These are phyloP conservation scores for Poeciliopsis infans DNA, from an alignment of 2,797 vertebrate species.

Conservation along the genomic window DNA sequence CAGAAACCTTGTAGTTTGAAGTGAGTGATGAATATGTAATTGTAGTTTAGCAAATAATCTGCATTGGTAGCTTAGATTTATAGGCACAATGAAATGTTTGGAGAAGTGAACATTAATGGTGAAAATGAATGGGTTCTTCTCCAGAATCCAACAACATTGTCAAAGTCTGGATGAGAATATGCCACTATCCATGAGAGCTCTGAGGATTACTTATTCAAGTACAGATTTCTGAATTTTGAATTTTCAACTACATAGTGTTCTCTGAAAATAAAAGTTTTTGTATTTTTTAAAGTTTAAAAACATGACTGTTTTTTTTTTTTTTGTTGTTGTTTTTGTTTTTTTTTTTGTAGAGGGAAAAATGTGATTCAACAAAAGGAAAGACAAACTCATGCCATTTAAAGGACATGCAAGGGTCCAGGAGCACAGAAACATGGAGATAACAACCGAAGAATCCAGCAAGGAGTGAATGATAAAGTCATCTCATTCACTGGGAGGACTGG, in stretches of 20 bases:
- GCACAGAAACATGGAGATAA: not conserved
- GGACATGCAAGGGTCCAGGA: not conserved
- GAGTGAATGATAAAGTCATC: not conserved
- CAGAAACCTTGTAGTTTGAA: slow-evolving; percentile 12
- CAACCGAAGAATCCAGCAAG: not conserved
- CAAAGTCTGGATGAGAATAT: not conserved
- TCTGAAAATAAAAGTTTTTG: not conserved
- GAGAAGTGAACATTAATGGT: not conserved
- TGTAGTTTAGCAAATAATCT: slow-evolving; percentile 31
- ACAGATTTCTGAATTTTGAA: not conserved
- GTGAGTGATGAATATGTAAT: slow-evolving; percentile 24
- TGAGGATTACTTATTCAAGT: not conserved
- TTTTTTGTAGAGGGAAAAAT: not conserved
- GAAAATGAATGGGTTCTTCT: not conserved
- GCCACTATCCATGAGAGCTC: not conserved
- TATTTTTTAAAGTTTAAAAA: not conserved
- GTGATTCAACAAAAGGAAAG: not conserved
- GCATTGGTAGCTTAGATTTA: slow-evolving; percentile 32
- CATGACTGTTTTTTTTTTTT: too few relatives aligned
- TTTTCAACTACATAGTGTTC: not conserved
- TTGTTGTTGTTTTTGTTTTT: too few relatives aligned
- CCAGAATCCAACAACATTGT: not conserved
- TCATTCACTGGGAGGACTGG: not conserved
- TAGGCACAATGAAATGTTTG: slow-evolving; percentile 3
- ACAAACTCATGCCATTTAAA: not conserved